These are phyloP conservation scores for Andricus quercusramuli DNA, from an alignment of 2,888 invertebrate species.

Conservation along the genomic window DNA sequence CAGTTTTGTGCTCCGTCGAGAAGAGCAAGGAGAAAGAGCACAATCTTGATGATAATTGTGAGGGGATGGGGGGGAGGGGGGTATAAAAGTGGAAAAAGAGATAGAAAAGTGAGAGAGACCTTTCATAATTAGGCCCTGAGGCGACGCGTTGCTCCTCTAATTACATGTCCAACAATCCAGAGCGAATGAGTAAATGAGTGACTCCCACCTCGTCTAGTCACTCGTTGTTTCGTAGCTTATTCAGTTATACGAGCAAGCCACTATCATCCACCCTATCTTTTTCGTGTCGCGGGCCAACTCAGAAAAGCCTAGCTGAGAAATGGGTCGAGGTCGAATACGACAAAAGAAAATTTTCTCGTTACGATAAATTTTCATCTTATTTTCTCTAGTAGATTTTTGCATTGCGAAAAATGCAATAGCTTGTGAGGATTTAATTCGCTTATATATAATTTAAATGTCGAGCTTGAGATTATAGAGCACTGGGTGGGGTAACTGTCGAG, in stretches of 20 bases:
- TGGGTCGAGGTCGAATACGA: conserved; percentile 34
- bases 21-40: conserved; percentile 37
- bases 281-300: conserved; percentile 26
- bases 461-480: too few species aligned
- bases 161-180: conserved; percentile 76
- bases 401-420: neutral
- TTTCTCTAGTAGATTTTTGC: neutral
- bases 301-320: conserved; percentile 3
- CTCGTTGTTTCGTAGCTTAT: conserved; percentile 67
- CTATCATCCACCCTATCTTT: conserved; percentile 54
- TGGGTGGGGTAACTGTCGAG: too few species aligned
- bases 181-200: conserved; percentile 74
- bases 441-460: too few species aligned
- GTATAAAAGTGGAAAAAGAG: conserved; percentile 1
- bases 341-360: conserved; percentile 15
- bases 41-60: conserved; percentile 43
- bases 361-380: conserved; percentile 13
- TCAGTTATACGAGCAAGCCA: conserved; percentile 61
- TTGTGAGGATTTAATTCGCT: too few species aligned
- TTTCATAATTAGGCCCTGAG: conserved; percentile 77
- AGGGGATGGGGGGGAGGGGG: conserved; percentile 44
- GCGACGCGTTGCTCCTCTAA: conserved; percentile 76
- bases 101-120: conserved; percentile 48
- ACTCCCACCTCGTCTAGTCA: conserved; percentile 58
- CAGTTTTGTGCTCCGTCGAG: conserved; percentile 28